phyloP scores from a whole-genome alignment of 1,140 invertebrate species.

The Cydia amplana region DNA sequence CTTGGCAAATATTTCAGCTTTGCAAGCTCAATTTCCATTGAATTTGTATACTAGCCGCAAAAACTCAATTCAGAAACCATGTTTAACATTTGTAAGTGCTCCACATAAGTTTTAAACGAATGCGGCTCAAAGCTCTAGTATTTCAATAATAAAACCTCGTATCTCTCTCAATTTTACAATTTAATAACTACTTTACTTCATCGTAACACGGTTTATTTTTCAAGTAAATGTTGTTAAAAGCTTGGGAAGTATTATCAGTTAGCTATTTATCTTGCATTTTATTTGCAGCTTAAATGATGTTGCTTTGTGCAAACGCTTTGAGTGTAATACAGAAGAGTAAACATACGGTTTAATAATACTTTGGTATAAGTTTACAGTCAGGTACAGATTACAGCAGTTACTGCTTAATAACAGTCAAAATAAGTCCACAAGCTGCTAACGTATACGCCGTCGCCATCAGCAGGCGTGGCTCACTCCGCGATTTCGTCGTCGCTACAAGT shows the following conservation, averaged over 20 bases:
- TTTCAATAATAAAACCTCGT: not conserved
- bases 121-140: not conserved
- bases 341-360: not conserved
- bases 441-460: no score
- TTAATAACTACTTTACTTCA: not conserved
- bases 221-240: not conserved
- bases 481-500: no score
- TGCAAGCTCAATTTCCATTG: not conserved
- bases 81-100: not conserved
- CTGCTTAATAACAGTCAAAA: no score
- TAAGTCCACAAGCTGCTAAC: no score
- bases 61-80: not conserved
- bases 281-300: constrained; percentile 3
- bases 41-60: not conserved
- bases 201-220: not conserved
- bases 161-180: not conserved
- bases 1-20: not conserved
- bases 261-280: not conserved
- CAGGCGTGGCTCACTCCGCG: no score
- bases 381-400: no score
- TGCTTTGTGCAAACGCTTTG: not conserved
- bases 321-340: not conserved
- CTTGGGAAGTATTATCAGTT: not conserved
- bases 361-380: no score
- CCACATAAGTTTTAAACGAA: constrained; percentile 2